Evolutionary conservation across 2,888 invertebrate genomes (phyloP).

Genomic region (Malacosoma neustria): DNA sequence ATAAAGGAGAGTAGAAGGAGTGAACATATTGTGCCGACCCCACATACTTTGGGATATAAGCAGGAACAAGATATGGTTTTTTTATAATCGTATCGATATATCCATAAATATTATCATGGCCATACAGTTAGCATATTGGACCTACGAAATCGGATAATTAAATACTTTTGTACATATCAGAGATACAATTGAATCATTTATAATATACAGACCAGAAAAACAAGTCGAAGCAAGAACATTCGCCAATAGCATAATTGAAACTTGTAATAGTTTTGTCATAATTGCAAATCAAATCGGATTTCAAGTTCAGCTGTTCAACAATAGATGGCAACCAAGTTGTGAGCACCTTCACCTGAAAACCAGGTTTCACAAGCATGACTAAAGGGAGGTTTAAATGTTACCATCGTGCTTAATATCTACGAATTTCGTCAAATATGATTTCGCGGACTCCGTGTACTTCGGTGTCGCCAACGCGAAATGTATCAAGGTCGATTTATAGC

Average conservation of each 20-base stretch:
- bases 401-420: conserved; percentile 21
- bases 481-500: conserved; percentile 50
- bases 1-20: too few relatives aligned
- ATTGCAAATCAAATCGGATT: conserved; percentile 19
- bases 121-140: too few relatives aligned
- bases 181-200: too few relatives aligned
- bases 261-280: conserved; percentile 1
- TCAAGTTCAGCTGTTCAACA: conserved; percentile 11
- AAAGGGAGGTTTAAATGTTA: conserved; percentile 35
- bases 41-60: too few relatives aligned
- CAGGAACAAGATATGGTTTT: too few relatives aligned
- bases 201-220: too few relatives aligned
- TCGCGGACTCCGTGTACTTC: conserved; percentile 33
- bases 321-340: background rate
- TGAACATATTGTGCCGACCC: too few relatives aligned
- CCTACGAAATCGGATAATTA: too few relatives aligned
- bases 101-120: too few relatives aligned
- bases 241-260: background rate
- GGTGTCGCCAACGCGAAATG: conserved; percentile 35
- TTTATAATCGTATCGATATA: too few relatives aligned
- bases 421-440: conserved; percentile 49
- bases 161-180: too few relatives aligned
- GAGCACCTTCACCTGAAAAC: conserved; percentile 11
- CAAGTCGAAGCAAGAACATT: background rate
- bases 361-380: conserved; percentile 41